Conservation (phyloP, 2,797 vertebrate species). For the Odontamblyopus lacepedii region DNA sequence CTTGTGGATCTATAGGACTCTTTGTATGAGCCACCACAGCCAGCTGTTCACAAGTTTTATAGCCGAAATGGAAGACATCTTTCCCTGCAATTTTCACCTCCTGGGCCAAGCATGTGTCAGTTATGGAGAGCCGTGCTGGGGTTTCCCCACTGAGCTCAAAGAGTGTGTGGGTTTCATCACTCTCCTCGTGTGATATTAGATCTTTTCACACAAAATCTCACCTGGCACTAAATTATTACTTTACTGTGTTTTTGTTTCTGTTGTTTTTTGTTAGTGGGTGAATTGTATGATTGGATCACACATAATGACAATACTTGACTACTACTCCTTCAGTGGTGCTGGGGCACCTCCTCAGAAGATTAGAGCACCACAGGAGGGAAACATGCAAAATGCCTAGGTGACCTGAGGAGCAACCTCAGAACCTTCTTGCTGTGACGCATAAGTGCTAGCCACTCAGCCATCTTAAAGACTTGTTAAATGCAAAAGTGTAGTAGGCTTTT, state of each 20-base stretch:
- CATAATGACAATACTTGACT: conserved; percentile 3
- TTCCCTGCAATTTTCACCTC: conserved; percentile 60
- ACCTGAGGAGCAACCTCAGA: no score
- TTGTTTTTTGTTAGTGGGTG: background rate
- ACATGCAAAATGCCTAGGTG: no score
- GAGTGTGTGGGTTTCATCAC: conserved; percentile 41
- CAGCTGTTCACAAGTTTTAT: conserved; percentile 72
- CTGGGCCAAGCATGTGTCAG: conserved; percentile 48
- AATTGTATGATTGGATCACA: background rate
- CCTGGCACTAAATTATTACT: background rate
- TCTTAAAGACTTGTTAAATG: conserved; percentile 39
- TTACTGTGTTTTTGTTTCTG: background rate
- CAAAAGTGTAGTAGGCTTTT: conserved; percentile 26
- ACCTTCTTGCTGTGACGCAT: no score
- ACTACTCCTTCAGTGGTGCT: conserved; percentile 25
- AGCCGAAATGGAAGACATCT: conserved; percentile 64
- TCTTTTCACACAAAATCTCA: conserved; percentile 27
- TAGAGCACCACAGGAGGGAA: no score
- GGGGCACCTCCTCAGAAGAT: no score
- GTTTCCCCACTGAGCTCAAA: conserved; percentile 56
- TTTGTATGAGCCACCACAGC: conserved; percentile 62
- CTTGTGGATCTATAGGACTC: conserved; percentile 58
- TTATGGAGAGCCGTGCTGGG: conserved; percentile 46
- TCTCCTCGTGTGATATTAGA: conserved; percentile 39
- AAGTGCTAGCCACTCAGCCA: no score